phyloP scores from a whole-genome alignment of 92 coral and sea anemone genomes.

The Zoanthus sansibaricus region DNA sequence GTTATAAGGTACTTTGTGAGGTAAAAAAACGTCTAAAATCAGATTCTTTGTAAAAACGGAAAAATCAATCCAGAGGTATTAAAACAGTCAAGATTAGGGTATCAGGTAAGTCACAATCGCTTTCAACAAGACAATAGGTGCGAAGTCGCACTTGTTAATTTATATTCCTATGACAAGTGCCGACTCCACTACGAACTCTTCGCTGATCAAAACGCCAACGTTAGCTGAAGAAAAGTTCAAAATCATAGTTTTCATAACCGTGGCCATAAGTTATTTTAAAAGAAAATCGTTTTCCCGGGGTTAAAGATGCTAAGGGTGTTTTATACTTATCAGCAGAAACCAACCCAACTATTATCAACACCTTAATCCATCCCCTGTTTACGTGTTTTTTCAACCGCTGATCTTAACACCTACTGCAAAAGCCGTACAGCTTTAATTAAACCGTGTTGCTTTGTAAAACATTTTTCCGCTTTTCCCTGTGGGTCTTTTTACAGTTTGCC shows the following conservation, averaged over 20 bases:
- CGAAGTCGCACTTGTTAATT: neutral
- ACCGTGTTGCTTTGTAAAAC: conserved; percentile 33
- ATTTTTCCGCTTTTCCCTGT: conserved; percentile 25
- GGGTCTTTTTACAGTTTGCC: conserved; percentile 46
- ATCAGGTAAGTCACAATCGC: neutral
- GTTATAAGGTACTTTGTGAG: neutral
- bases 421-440: conserved; percentile 24
- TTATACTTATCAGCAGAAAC: conserved; percentile 11
- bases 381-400: conserved; percentile 9
- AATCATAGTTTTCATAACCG: no score
- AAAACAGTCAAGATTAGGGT: neutral
- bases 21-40: neutral
- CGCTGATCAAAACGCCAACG: neutral
- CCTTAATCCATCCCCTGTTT: conserved; percentile 37
- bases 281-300: conserved; percentile 14
- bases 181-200: neutral
- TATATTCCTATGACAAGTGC: neutral
- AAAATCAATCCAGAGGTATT: neutral
- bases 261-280: conserved; percentile 12
- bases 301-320: conserved; percentile 14
- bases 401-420: conserved; percentile 38
- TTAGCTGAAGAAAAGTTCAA: neutral
- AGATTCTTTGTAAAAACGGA: neutral
- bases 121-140: neutral
- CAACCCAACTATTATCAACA: conserved; percentile 10